Evolutionary conservation across 2,113 vertebrate species (phyloP).

Genomic region (Nymphicus hollandicus): DNA sequence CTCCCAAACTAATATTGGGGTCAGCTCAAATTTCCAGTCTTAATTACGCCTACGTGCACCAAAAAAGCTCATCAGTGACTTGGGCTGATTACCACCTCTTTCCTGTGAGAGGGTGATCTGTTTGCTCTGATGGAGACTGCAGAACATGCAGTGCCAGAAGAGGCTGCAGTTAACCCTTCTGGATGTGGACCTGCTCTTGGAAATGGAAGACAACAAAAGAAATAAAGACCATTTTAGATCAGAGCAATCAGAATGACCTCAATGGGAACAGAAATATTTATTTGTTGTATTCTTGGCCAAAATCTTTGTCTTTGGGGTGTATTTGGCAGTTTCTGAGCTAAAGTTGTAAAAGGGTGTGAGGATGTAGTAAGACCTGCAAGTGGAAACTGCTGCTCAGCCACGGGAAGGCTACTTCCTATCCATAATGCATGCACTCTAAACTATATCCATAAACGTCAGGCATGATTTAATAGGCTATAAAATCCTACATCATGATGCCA

Average conservation of each 20-base stretch:
- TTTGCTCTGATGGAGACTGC: neutral
- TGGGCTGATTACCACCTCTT: neutral
- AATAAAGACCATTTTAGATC: neutral
- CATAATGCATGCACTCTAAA: constrained; percentile 48
- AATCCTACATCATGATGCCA: constrained; percentile 38
- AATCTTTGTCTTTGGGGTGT: neutral
- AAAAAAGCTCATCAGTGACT: neutral
- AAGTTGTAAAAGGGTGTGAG: neutral
- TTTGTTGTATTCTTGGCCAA: neutral
- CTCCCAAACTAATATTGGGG: neutral
- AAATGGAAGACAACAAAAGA: neutral
- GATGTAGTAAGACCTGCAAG: neutral
- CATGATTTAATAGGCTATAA: constrained; percentile 54
- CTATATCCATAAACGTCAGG: constrained; percentile 32
- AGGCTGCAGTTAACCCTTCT: neutral
- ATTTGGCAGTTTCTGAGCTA: neutral
- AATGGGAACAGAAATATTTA: neutral
- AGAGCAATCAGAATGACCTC: neutral
- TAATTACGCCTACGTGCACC: accelerated
- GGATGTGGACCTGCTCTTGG: neutral
- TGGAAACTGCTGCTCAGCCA: neutral
- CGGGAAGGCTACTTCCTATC: neutral
- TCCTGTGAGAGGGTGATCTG: neutral
- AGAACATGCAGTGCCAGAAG: neutral
- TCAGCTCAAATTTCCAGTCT: neutral